A percentile compares a stretch with the other conserved stretches of the same genome.
phyloP scores from a whole-genome alignment of 92 coral and sea anemone genomes.

The Desmophyllum pertusum region DNA sequence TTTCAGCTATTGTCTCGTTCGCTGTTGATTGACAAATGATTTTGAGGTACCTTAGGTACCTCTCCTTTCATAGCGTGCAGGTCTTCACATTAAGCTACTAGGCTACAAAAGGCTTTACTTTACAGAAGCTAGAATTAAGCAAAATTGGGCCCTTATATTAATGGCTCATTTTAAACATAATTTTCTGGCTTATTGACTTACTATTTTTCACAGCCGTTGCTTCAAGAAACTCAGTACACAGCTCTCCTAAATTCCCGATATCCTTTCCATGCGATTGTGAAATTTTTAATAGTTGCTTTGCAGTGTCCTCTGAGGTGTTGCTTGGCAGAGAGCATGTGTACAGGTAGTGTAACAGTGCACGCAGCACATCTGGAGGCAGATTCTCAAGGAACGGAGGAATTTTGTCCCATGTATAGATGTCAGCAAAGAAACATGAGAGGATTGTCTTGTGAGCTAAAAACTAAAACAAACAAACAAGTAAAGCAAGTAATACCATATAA shows the following conservation, averaged over 20 bases:
- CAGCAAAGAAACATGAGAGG: conserved; percentile 66
- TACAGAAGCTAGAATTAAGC: no score
- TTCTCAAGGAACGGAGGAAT: conserved; percentile 61
- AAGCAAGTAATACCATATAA: no score
- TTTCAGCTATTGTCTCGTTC: no score
- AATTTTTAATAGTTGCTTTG: conserved; percentile 52
- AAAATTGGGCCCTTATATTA: no score
- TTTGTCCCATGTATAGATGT: conserved; percentile 63
- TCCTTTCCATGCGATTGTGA: conserved; percentile 33
- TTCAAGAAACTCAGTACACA: conserved; percentile 71
- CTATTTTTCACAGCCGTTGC: conserved; percentile 85
- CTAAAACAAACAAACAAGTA: conserved; percentile 36
- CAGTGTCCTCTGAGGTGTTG: conserved; percentile 61
- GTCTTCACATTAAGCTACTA: no score
- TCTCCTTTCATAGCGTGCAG: no score
- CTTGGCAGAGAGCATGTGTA: conserved; percentile 70
- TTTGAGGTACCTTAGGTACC: no score
- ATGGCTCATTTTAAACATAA: background rate
- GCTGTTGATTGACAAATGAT: no score
- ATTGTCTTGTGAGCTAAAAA: conserved; percentile 78
- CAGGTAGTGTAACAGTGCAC: conserved; percentile 65
- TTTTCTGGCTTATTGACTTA: conserved; percentile 50
- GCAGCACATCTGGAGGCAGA: conserved; percentile 63
- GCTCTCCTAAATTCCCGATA: conserved; percentile 50
- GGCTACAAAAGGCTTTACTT: no score